These are phyloP conservation scores for Oxyura jamaicensis DNA, from an alignment of 2,113 vertebrate species.

Conservation along the genomic window DNA sequence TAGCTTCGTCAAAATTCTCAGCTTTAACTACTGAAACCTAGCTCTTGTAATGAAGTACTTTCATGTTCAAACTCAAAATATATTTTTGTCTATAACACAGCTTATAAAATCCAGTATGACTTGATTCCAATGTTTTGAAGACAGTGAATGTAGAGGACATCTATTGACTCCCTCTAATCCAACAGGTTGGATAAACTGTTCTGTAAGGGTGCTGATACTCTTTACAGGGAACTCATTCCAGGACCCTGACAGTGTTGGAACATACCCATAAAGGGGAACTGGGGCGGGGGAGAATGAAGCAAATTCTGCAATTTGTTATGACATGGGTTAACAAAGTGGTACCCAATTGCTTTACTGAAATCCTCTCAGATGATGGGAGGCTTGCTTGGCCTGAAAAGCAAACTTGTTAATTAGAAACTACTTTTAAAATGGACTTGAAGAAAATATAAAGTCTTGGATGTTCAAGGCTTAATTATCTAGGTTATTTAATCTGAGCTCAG, in stretches of 20 bases:
- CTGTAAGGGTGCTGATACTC: background rate
- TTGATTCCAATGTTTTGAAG: background rate
- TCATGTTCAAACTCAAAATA: background rate
- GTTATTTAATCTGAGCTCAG: background rate
- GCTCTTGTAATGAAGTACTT: background rate
- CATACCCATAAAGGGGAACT: background rate
- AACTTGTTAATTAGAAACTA: background rate
- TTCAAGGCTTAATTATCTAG: background rate
- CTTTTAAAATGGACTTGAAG: background rate
- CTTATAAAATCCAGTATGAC: background rate
- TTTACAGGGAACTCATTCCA: background rate
- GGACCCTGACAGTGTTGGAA: background rate
- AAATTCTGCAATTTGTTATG: background rate
- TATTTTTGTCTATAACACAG: background rate
- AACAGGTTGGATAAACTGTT: background rate
- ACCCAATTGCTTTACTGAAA: background rate
- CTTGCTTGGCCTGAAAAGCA: background rate
- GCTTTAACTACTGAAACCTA: background rate
- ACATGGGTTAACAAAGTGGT: background rate
- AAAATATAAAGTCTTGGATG: background rate
- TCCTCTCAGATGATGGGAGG: background rate
- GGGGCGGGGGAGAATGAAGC: background rate
- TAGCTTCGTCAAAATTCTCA: background rate
- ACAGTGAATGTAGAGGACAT: background rate
- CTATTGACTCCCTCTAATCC: background rate